Base-by-base conservation (phyloP, 1,140 invertebrate genomes). In the Spodoptera litura region DNA sequence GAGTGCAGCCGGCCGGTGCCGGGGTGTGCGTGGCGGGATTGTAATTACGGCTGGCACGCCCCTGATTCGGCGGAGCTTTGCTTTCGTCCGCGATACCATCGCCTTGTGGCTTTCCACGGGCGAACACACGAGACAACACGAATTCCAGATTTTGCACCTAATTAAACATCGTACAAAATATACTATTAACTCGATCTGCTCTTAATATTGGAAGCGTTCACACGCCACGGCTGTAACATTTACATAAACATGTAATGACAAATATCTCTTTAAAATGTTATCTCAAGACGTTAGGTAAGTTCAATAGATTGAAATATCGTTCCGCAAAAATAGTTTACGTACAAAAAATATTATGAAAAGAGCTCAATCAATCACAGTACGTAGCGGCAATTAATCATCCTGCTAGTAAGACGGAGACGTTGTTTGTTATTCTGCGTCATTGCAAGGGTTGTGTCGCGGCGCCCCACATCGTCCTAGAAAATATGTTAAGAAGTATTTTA, bases 301-400 rank as follows among this genome's bases (percentile, higher is more conserved):
- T 79, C 82, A 89, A 89, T 79, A 82, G 74, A 80, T 83, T 80
- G 78, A 81, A 83, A 73, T 80, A 78, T 79, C 81, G 82, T 83
- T 78, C 78, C 59, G 59, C 81, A 74, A 78, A 75, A 82, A 78
- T 73, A 81, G 56, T 82, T 87, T 83, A 71, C 78, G 71, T 83
- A 75, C 70, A 79, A 81, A 83, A 83, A 78, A 82, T 27, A 66
- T 64, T 80, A 78, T 84, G 80, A 85, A 88, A 90, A 78, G 74
- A 86, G 79, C 81, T 86, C 88, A 83, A 92, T 94, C 89, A 90
- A 91, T 93, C 88, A 89, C 82, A 78, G 64, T 80, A 83, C 79
- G 77, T 72, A 72, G 85, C 62, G 72, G 86, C 83, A 90, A 94
- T 94, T 92, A 92, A 94, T 94, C 92, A 94, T 87, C 85, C 83